Evolutionary conservation across 2,797 vertebrate genomes (phyloP), one percentile per base, ranked within the genome.

Genomic region (Xyrichtys novacula): DNA sequence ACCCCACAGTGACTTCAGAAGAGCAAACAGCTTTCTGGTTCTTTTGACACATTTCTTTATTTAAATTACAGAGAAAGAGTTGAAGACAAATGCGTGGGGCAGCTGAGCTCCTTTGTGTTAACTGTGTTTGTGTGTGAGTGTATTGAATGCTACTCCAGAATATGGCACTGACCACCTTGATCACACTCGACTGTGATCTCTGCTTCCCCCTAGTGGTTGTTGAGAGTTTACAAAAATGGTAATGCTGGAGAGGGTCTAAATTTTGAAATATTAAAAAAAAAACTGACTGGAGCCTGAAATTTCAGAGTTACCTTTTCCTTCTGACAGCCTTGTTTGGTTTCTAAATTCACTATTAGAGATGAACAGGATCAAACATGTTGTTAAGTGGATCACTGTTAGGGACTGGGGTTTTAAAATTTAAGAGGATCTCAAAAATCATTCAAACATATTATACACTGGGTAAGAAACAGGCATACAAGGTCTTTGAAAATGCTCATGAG

Each of bases 131-230:
- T 67, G 28, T 31, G 43, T 44, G 4, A 23, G 28, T 44, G 28
- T 61, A 25, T 39, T 32, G 31, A 22, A 46, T 28, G 25, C 57
- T 39, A 15, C 29, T 39, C 16, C 29, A 7, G 9, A 28, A 16
- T 12, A 20, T 44, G 8, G 7, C 4, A 46, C 15, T 48, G 39
- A 39, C n/a, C n/a, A 4, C 14, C 7, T 10, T 26, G 3, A 31
- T 17, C 26, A 65, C 20, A 48, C 8, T 28, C 40, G 29, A 20
- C 23, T 56, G 25, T 55, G 63, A 70, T 4, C 48, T 34, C 42
- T 83, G 65, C 66, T 60, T 17, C 80, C 78, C 64, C 68, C 88
- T 87, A 29, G 65, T 86, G 89, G 76, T 1, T 34, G 46, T 12
- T 1, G 11, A 9, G 29, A 32, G 47, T 63, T 3, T 9, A 38